Evolutionary conservation across 2,797 vertebrate genomes (phyloP), one percentile per base, ranked within the genome.

Genomic region (Rhabdophis nuchalis): DNA sequence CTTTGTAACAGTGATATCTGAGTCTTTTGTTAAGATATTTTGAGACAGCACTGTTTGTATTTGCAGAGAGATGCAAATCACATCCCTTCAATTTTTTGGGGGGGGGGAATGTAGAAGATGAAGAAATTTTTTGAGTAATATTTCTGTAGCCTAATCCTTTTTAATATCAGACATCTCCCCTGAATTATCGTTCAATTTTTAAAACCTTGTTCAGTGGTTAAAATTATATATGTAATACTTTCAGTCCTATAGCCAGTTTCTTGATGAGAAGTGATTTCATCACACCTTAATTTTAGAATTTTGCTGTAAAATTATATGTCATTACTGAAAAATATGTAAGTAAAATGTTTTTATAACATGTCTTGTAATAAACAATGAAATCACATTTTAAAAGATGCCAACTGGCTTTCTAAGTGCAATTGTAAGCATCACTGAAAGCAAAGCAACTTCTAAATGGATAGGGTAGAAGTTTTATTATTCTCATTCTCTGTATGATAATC

Each of bases 11-110:
- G 86, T 93, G 86, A 56, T 57, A 72, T 94, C 89, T 68, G 91
- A 92, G 41, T 77, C 14, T 86, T 82, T 89, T 87, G 13, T 9
- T 72, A 90, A 89, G 92, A 86, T 12, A 64, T 32, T 85, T 60
- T 9, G 36, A 1, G 61, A 60, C 68, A 53, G 53, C 60, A n/a
- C 18, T 86, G 46, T 93, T 93, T 93, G 90, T 56, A 72, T 90
- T 92, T 91, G 89, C 86, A 91, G 52, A 87, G 85, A 91, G 89
- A 54, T 58, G 77, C 82, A 72, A 86, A 93, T 92, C 92, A 52
- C 91, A 56, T 86, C 93, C 88, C 86, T 68, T 85, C 77, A 41
- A 1, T 20, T 36, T 46, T 86, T 1, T 0, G 6, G 8, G 57
- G 13, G 50, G 36, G 23, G 20, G n/a, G n/a, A n/a, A n/a, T n/a